Evolutionary conservation across 2,113 vertebrate species (phyloP).

Genomic region (Hippocampus barbouri): DNA sequence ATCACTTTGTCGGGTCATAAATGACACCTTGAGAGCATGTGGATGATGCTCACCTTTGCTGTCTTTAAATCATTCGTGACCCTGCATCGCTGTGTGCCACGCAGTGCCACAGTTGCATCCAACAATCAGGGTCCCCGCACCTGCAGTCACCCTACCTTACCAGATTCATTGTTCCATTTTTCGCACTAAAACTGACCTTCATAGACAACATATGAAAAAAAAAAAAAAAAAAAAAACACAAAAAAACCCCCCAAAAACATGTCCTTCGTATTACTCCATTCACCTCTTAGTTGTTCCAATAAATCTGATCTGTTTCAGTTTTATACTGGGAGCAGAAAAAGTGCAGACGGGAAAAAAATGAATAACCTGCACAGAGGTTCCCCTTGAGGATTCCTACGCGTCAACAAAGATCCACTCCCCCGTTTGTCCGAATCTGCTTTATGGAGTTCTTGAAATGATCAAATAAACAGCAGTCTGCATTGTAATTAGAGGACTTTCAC

Average conservation of each 20-base stretch:
- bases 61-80: slow-evolving; percentile 66
- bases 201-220: slow-evolving; percentile 29
- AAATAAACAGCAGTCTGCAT: slow-evolving; percentile 1
- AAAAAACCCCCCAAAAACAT: slow-evolving; percentile 32
- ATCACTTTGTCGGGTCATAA: slow-evolving; percentile 32
- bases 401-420: neutral
- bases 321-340: slow-evolving; percentile 41
- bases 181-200: slow-evolving; percentile 33
- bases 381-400: slow-evolving; percentile 12
- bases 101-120: slow-evolving; percentile 47
- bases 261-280: slow-evolving; percentile 4
- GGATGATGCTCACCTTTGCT: slow-evolving; percentile 45
- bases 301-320: slow-evolving; percentile 10
- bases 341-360: neutral
- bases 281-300: slow-evolving; percentile 19
- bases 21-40: slow-evolving; percentile 32
- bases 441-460: slow-evolving; percentile 10
- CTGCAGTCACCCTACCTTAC: slow-evolving; percentile 28
- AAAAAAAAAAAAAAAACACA: neutral
- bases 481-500: slow-evolving; percentile 5
- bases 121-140: slow-evolving; percentile 44
- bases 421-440: slow-evolving; percentile 6
- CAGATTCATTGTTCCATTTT: slow-evolving; percentile 27
- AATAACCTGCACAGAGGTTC: slow-evolving; percentile 1
- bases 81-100: slow-evolving; percentile 54